phyloP scores from a whole-genome alignment of 2,797 vertebrate genomes.

The Argentina silus region DNA sequence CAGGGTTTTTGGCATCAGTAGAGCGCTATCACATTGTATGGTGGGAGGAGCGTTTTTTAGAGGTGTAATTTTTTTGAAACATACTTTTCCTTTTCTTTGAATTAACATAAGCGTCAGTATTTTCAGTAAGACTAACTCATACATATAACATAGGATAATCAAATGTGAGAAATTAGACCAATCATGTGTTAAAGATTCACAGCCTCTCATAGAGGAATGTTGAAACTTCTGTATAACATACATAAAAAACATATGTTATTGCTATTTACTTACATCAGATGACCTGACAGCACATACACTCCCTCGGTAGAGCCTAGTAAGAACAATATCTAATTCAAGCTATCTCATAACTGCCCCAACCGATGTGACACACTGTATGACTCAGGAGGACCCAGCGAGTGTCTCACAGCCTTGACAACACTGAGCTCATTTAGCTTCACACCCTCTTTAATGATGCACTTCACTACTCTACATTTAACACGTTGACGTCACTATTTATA shows the following conservation, averaged over 20 bases:
- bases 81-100: slow-evolving; percentile 31
- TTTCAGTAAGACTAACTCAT: too few species aligned
- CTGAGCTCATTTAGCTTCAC: background rate
- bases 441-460: background rate
- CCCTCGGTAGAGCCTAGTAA: background rate
- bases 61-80: slow-evolving; percentile 28
- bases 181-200: background rate
- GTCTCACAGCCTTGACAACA: background rate
- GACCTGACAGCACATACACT: background rate
- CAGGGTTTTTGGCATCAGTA: background rate
- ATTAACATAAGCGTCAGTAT: slow-evolving; percentile 15
- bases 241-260: background rate
- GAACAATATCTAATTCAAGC: too few species aligned
- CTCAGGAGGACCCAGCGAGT: background rate
- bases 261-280: background rate
- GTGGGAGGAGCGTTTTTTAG: slow-evolving; percentile 9
- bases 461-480: background rate
- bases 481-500: background rate
- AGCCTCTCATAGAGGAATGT: background rate
- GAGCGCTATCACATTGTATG: slow-evolving; percentile 27
- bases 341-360: too few species aligned
- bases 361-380: too few species aligned
- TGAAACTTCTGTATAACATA: background rate
- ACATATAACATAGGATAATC: slow-evolving; percentile 4
- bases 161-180: background rate